phyloP scores from a whole-genome alignment of 2,888 invertebrate species.

The Nemotelus nigrinus region DNA sequence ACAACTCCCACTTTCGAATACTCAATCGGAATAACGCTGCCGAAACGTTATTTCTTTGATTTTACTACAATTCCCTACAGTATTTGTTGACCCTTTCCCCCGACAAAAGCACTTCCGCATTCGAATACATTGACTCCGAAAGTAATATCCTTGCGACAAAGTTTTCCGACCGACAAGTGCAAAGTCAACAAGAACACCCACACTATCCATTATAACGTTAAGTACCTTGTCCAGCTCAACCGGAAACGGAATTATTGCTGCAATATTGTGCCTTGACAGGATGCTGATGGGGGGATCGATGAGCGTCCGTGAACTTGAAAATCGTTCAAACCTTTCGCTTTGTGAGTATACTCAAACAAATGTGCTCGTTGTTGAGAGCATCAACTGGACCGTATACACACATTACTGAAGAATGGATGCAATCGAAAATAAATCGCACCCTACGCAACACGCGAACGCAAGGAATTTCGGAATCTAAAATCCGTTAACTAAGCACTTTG shows the following conservation, averaged over 20 bases:
- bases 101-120: constrained; percentile 24
- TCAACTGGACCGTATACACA: neutral
- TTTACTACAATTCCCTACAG: neutral
- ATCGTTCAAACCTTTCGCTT: neutral
- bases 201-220: constrained; percentile 29
- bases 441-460: constrained; percentile 4
- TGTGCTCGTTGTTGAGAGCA: neutral
- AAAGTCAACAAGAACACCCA: constrained; percentile 29
- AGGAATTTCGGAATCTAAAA: neutral
- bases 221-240: neutral
- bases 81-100: constrained; percentile 22
- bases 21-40: too few species aligned
- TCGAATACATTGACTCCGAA: constrained; percentile 12
- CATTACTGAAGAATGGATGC: constrained; percentile 22
- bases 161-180: constrained; percentile 15
- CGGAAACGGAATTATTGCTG: too few species aligned
- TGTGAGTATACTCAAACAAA: constrained; percentile 1
- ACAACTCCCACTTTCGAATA: too few species aligned
- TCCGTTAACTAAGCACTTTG: constrained; percentile 37
- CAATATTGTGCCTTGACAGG: too few species aligned
- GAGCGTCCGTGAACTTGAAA: constrained; percentile 14
- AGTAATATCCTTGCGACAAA: constrained; percentile 11
- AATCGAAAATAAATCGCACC: constrained; percentile 1
- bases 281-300: neutral
- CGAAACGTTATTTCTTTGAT: too few species aligned